Base-by-base conservation (phyloP, 2,888 invertebrate species). In the Erebia epiphron region DNA sequence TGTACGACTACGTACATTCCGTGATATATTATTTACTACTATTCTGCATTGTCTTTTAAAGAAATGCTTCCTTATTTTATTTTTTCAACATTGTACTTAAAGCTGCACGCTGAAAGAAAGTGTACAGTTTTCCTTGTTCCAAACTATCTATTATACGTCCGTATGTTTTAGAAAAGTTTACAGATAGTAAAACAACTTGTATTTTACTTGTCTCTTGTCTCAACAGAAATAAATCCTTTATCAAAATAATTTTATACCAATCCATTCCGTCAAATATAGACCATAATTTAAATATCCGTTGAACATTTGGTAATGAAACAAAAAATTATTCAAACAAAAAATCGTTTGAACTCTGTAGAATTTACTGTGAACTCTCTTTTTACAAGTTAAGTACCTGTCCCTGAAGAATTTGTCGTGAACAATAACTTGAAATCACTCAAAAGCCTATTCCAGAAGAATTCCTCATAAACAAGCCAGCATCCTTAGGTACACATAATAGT, bases 401-500 rank as follows among this genome's bases (percentile, higher is more conserved):
- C 41, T 8, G 11, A 52, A 54, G 41, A 64, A 52, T 41, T 54
- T 54, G 35, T 64, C 54, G 16, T 41, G 11, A 54, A 64, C 52
- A 64, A 52, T 64, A 54, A 54, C 54, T 54, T 41, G 41, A 43
- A 66, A 66, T 56, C 58, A 67, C 57, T 67, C 57, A 58, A 67
- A 67, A 26, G 58, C 21, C 21, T 58, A 58, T 67, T 67, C 67
- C 49, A 67, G 57, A 67, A 67, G 67, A 67, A 67, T 67, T 58
- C 43, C 67, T 52, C 60, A 41, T 61, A 67, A 67, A 67, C 60
- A 57, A 49, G 67, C 57, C 64, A 49, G 49, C 58, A 52, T 67
- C 61, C 61, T 16, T 57, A n/a, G n/a, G n/a, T n/a, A 35, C 60
- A 69, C 69, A 69, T 65, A 69, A 69, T 64, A 58, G 64, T 50